phyloP scores from a whole-genome alignment of 2,797 vertebrate species.

The Tamandua tetradactyla region DNA sequence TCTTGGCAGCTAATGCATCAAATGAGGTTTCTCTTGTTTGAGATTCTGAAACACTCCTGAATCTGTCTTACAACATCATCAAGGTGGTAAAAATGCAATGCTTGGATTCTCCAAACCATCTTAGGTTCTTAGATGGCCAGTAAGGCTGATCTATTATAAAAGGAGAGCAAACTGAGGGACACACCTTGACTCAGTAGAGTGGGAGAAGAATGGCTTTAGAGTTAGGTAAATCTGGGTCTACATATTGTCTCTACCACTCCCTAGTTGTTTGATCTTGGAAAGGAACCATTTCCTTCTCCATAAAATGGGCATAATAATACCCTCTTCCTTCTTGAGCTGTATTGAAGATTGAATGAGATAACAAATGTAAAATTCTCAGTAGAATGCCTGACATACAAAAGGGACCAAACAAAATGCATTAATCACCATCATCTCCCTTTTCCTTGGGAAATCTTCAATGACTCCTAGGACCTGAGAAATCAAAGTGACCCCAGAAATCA shows the following conservation, averaged over 20 bases:
- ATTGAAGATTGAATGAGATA: neutral
- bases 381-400: neutral
- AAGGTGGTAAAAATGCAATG: neutral
- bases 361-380: neutral
- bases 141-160: neutral
- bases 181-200: neutral
- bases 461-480: neutral
- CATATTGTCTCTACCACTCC: neutral
- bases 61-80: neutral
- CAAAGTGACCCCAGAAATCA: neutral
- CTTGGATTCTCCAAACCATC: neutral
- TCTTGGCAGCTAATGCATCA: neutral
- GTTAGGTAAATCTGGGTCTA: neutral
- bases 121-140: neutral
- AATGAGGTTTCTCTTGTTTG: neutral
- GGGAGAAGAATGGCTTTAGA: neutral
- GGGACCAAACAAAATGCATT: neutral
- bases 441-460: neutral
- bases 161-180: neutral
- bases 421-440: neutral
- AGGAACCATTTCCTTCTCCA: neutral
- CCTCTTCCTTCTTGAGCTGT: neutral
- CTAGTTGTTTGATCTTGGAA: neutral
- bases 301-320: neutral
- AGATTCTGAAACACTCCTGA: constrained; percentile 24